Conservation (phyloP, 1,140 invertebrate genomes). For the Cydia fagiglandana region DNA sequence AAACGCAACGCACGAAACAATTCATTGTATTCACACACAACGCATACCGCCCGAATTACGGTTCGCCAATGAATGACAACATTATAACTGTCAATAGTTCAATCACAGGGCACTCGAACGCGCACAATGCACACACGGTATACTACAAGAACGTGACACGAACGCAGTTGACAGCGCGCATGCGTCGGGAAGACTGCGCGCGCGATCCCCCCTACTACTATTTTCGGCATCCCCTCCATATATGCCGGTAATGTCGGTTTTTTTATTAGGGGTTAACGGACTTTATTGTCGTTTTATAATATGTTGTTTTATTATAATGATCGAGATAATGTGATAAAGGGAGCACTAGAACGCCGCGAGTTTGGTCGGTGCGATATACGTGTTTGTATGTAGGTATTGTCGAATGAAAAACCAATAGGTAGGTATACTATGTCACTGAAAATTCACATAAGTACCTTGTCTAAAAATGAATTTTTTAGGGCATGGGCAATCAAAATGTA, state of each 20-base stretch:
- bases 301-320: constrained; percentile 23
- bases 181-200: constrained; percentile 17
- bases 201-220: constrained; percentile 21
- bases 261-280: constrained; percentile 30
- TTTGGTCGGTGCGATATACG: not conserved
- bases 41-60: not conserved
- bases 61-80: not conserved
- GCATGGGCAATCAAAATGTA: no score
- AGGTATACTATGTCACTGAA: not conserved
- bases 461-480: no score
- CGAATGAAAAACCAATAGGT: not conserved
- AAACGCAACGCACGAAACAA: not conserved
- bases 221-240: constrained; percentile 30
- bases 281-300: constrained; percentile 27
- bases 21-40: not conserved
- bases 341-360: not conserved
- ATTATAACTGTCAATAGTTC: constrained; percentile 13
- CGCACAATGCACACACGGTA: not conserved
- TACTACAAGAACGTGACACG: not conserved
- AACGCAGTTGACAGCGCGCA: not conserved
- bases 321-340: constrained; percentile 12
- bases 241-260: not conserved
- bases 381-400: not conserved
- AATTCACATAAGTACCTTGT: no score
- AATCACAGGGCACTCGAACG: not conserved